phyloP scores from a whole-genome alignment of 1,140 invertebrate genomes.

The Caligus rogercresseyi region DNA sequence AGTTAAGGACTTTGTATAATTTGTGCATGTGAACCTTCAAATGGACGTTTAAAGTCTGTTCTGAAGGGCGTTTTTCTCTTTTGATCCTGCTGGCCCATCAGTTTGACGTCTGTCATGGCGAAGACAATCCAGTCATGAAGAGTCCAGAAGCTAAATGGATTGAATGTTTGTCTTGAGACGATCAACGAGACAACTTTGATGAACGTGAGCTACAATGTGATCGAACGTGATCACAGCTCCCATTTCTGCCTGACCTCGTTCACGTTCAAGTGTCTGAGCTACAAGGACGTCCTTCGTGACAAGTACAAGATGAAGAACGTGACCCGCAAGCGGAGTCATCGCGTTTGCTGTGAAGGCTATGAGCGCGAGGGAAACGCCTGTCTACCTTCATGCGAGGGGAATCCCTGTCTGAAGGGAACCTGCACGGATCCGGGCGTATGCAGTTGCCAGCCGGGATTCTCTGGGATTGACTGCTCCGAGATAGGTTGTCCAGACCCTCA shows the following conservation, averaged over 20 bases:
- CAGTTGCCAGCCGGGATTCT: neutral
- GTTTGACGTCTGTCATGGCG: too few species aligned
- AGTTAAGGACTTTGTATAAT: too few species aligned
- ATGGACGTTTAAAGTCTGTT: too few species aligned
- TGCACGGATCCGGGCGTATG: constrained; percentile 9
- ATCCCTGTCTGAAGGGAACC: neutral
- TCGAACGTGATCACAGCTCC: neutral
- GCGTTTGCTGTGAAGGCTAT: constrained; percentile 11
- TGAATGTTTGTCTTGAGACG: neutral
- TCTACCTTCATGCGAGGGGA: neutral
- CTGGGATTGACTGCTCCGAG: constrained; percentile 25
- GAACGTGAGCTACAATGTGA: neutral
- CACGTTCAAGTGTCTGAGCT: neutral
- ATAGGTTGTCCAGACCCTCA: constrained; percentile 47
- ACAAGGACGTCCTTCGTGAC: neutral
- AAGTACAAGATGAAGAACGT: neutral
- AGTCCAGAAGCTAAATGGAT: neutral
- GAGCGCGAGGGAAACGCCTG: neutral
- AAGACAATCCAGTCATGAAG: too few species aligned
- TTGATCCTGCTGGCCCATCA: too few species aligned
- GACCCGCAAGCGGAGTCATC: neutral
- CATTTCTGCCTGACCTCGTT: neutral
- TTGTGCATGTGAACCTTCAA: too few species aligned
- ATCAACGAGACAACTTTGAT: neutral
- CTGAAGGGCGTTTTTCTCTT: too few species aligned